These are phyloP conservation scores for Penelope pileata DNA, from an alignment of 2,113 vertebrate species.

Conservation along the genomic window DNA sequence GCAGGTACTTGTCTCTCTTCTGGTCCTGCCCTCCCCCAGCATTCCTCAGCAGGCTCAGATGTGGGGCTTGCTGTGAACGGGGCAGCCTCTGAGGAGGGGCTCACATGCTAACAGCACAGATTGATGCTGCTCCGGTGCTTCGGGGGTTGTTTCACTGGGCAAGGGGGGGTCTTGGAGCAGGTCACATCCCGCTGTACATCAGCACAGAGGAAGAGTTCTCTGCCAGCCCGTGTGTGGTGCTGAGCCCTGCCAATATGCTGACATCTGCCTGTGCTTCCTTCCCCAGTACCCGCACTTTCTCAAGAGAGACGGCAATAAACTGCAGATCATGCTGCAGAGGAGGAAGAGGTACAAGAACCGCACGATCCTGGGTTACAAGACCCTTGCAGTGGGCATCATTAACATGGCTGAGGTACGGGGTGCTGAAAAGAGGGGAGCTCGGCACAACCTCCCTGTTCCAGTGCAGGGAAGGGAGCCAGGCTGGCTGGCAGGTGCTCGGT, in stretches of 20 bases:
- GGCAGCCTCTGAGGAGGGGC: not conserved
- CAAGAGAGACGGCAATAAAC: slow-evolving; percentile 95
- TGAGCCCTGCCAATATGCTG: not conserved
- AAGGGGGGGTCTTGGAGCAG: not conserved
- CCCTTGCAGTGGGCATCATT: slow-evolving; percentile 89
- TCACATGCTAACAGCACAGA: not conserved
- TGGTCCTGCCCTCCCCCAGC: not conserved
- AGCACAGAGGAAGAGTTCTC: not conserved
- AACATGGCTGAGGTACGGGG: slow-evolving; percentile 92
- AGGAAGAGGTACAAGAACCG: slow-evolving; percentile 96
- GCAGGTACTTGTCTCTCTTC: slow-evolving; percentile 81
- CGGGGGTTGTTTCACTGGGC: not conserved
- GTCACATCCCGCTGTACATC: not conserved
- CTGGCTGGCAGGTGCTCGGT: not conserved
- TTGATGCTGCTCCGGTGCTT: not conserved
- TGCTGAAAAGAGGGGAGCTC: not conserved
- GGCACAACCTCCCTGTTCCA: not conserved
- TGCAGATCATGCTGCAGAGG: slow-evolving; percentile 95
- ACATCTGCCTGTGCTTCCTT: not conserved
- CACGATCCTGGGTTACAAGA: slow-evolving; percentile 96
- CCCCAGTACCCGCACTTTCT: slow-evolving; percentile 94
- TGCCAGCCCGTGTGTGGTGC: not conserved
- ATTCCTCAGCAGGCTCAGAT: not conserved
- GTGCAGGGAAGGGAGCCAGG: not conserved
- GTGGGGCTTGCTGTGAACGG: not conserved